Conservation (phyloP, 2,113 vertebrate species). For the Passer domesticus region DNA sequence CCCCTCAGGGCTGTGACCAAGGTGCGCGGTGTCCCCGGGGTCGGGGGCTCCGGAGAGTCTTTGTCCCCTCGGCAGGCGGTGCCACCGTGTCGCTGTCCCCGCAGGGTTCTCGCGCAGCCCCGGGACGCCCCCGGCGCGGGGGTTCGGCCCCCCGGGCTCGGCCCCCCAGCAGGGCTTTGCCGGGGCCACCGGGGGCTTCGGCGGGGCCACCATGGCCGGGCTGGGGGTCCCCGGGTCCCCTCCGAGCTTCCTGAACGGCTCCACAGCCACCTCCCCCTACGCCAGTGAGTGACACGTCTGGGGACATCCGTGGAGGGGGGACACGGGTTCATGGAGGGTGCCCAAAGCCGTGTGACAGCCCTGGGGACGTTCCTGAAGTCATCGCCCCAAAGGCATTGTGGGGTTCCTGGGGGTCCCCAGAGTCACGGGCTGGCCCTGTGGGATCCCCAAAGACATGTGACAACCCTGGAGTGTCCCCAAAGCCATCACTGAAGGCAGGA, state of each 20-base stretch:
- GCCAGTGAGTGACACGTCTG: constrained; percentile 82
- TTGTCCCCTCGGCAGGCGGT: too few relatives aligned
- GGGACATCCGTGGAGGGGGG: accelerated
- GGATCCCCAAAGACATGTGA: not conserved
- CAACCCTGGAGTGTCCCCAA: not conserved
- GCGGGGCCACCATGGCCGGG: constrained; percentile 82
- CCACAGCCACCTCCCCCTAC: constrained; percentile 91
- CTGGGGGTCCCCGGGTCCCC: constrained; percentile 92
- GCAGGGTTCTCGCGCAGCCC: constrained; percentile 87
- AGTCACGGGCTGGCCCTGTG: too few relatives aligned
- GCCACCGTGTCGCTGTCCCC: not conserved
- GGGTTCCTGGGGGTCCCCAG: not conserved
- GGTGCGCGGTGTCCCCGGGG: too few relatives aligned
- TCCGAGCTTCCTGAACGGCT: constrained; percentile 91
- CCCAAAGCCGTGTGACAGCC: not conserved
- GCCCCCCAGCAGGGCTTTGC: constrained; percentile 91
- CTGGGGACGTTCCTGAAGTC: too few relatives aligned
- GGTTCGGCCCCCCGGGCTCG: constrained; percentile 87
- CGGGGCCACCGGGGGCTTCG: constrained; percentile 86
- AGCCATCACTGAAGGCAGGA: not conserved
- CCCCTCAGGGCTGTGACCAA: not conserved
- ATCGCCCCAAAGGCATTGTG: not conserved
- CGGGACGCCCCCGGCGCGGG: constrained; percentile 85
- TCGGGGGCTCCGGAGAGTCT: too few relatives aligned
- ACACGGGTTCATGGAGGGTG: not conserved